A percentile compares a stretch with the other conserved stretches of the same genome.
Conservation (phyloP, 92 coral and sea anemone genomes). For the Metridium senile region DNA sequence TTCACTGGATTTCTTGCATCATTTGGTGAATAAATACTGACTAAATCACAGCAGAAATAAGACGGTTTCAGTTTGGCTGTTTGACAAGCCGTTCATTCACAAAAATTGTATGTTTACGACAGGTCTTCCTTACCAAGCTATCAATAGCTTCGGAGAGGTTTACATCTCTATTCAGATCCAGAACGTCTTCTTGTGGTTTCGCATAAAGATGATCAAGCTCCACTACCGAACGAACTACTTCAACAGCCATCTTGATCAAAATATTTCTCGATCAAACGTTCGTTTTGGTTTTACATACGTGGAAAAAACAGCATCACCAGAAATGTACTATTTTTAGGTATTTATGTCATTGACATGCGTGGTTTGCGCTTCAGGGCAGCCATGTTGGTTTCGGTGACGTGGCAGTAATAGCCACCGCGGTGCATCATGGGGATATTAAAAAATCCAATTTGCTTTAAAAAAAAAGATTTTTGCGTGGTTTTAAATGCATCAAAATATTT, state of each 20-base stretch:
- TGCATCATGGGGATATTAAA: conserved; percentile 16
- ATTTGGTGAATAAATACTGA: too few species aligned
- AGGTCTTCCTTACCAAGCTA: conserved; percentile 45
- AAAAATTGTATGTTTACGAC: too few species aligned
- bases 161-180: conserved; percentile 28
- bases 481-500: not conserved
- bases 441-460: not conserved
- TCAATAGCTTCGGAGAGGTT: conserved; percentile 35
- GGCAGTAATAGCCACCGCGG: conserved; percentile 44
- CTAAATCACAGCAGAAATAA: too few species aligned
- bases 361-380: not conserved
- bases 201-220: conserved; percentile 84
- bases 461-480: not conserved
- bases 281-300: conserved; percentile 59
- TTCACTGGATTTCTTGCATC: too few species aligned
- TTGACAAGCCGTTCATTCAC: conserved; percentile 43
- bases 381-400: conserved; percentile 84
- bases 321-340: conserved; percentile 54
- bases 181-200: conserved; percentile 45
- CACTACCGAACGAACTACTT: conserved; percentile 62
- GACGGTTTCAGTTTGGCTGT: too few species aligned
- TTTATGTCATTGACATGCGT: conserved; percentile 60
- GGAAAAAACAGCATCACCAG: conserved; percentile 59
- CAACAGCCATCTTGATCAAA: conserved; percentile 64
- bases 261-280: conserved; percentile 13